These are phyloP conservation scores for Hylaea fasciaria DNA, from an alignment of 2,888 invertebrate species.

Conservation along the genomic window DNA sequence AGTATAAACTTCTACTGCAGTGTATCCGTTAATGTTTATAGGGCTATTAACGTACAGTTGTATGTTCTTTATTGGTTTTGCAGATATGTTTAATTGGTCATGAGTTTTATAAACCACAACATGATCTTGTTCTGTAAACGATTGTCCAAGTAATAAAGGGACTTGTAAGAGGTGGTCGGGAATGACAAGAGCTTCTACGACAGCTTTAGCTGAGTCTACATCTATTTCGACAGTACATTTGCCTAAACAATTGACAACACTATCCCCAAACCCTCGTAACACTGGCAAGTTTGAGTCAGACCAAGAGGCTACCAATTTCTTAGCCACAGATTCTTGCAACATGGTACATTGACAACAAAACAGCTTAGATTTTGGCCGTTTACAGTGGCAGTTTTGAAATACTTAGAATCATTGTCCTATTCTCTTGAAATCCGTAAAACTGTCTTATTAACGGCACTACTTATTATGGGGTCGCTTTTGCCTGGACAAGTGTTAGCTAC, in stretches of 20 bases:
- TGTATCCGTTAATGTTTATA: not conserved
- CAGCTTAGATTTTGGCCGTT: not conserved
- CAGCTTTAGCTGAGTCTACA: no score
- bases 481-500: not conserved
- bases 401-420: slow-evolving; percentile 6
- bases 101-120: not conserved
- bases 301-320: not conserved
- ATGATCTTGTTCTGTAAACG: not conserved
- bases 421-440: not conserved
- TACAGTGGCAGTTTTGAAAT: slow-evolving; percentile 1
- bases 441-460: not conserved
- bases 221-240: no score
- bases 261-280: not conserved
- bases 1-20: not conserved
- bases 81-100: not conserved
- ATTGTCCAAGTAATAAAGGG: not conserved
- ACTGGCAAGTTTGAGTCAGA: not conserved
- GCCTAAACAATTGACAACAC: no score
- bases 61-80: not conserved
- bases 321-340: not conserved
- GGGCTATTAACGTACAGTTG: not conserved
- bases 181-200: no score
- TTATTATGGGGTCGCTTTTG: no score
- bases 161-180: not conserved
- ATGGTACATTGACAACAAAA: slow-evolving; percentile 10